phyloP scores from a whole-genome alignment of 64 coral and sea anemone species.

The Orbicella faveolata region DNA sequence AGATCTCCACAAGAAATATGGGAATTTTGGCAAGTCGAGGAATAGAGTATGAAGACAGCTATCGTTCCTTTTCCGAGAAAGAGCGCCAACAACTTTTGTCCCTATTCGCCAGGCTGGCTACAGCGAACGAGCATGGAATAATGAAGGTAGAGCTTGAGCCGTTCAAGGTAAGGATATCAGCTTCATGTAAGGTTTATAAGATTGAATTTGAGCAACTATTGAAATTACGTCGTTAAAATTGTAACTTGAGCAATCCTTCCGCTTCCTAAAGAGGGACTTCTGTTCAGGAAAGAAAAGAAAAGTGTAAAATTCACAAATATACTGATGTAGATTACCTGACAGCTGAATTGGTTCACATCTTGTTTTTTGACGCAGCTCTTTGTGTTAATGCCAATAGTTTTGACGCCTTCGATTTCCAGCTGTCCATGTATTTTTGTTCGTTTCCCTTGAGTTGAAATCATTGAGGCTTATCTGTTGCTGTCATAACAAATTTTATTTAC shows the following conservation, averaged over 20 bases:
- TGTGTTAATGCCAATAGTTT: too few relatives aligned
- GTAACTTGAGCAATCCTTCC: not conserved
- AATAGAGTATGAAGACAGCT: constrained; percentile 58
- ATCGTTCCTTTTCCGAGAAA: constrained; percentile 49
- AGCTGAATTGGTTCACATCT: too few relatives aligned
- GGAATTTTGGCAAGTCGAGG: constrained; percentile 31
- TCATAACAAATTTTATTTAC: too few relatives aligned
- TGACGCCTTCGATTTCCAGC: too few relatives aligned
- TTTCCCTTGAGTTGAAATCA: too few relatives aligned
- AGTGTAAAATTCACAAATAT: too few relatives aligned
- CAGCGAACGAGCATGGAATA: constrained; percentile 17
- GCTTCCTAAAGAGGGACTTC: too few relatives aligned
- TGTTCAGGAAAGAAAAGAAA: too few relatives aligned
- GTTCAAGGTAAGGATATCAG: constrained; percentile 16
- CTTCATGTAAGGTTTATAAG: not conserved
- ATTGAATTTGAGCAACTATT: not conserved
- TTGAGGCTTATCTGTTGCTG: too few relatives aligned
- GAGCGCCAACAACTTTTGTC: constrained; percentile 40
- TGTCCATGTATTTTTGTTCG: too few relatives aligned
- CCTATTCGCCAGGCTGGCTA: constrained; percentile 34
- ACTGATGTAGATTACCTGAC: too few relatives aligned
- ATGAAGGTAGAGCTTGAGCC: constrained; percentile 30
- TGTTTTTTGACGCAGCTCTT: too few relatives aligned
- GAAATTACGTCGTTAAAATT: not conserved
- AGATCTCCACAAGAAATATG: constrained; percentile 2